Evolutionary conservation across 2,797 vertebrate species (phyloP).

Genomic region (Eupleurogrammus muticus): DNA sequence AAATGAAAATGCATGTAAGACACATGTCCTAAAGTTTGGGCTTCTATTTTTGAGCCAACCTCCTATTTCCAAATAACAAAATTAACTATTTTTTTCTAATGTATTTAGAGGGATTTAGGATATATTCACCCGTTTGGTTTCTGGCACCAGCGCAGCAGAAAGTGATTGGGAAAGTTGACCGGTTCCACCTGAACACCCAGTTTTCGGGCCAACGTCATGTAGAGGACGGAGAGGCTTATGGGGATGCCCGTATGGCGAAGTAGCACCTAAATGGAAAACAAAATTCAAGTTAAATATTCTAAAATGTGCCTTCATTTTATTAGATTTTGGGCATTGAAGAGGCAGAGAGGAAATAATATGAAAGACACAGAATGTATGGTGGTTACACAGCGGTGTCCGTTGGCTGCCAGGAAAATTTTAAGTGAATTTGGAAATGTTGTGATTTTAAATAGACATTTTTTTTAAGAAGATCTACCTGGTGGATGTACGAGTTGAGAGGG

Average conservation of each 20-base stretch:
- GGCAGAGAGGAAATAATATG: no score
- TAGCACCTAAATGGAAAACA: constrained; percentile 86
- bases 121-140: constrained; percentile 85
- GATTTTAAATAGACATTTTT: accelerated
- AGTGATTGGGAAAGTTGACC: constrained; percentile 98
- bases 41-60: not conserved
- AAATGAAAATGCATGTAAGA: accelerated
- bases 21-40: not conserved
- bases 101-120: not conserved
- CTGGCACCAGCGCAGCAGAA: constrained; percentile 96
- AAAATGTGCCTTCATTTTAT: not conserved
- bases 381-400: no score
- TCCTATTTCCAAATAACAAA: not conserved
- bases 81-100: no score
- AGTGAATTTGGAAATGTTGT: not conserved
- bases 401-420: not conserved
- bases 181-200: constrained; percentile 93
- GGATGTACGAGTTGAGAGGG: constrained; percentile 96
- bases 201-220: constrained; percentile 91
- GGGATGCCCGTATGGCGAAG: constrained; percentile 94
- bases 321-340: no score
- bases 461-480: constrained; percentile 85
- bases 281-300: constrained; percentile 1
- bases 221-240: constrained; percentile 96
- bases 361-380: no score